phyloP scores from a whole-genome alignment of 2,113 vertebrate genomes.

The Myanophis thanlyinensis region DNA sequence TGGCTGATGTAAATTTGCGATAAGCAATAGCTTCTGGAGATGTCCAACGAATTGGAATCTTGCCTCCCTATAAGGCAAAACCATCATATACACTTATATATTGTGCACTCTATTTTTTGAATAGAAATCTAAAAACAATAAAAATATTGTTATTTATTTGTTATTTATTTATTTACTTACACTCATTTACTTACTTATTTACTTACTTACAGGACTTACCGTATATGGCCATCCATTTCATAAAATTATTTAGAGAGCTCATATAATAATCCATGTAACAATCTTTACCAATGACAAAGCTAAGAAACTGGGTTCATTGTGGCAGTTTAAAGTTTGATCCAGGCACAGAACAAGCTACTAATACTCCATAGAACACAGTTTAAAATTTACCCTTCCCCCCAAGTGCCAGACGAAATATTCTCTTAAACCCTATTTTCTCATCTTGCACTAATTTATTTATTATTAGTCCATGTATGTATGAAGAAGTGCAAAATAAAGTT shows the following conservation, averaged over 20 bases:
- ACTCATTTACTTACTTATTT: background rate
- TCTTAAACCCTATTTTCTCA: background rate
- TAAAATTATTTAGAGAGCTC: background rate
- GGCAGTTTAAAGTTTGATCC: background rate
- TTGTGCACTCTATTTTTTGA: background rate
- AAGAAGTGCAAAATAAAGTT: background rate
- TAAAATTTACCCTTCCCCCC: background rate
- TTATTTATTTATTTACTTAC: background rate
- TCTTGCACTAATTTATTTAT: background rate
- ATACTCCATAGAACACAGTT: background rate
- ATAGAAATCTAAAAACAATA: background rate
- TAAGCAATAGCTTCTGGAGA: constrained; percentile 97
- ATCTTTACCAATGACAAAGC: background rate
- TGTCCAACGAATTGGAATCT: constrained; percentile 98
- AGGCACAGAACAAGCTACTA: background rate
- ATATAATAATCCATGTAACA: background rate
- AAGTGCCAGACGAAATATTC: background rate
- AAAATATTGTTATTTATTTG: background rate
- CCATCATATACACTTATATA: background rate
- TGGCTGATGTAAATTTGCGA: constrained; percentile 97
- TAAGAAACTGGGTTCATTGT: background rate
- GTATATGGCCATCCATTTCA: background rate
- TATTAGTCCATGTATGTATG: background rate
- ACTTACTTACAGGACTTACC: background rate
- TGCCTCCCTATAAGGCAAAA: constrained; percentile 82